Base-by-base conservation (phyloP, 2,888 invertebrate species). In the Junonia oenone region DNA sequence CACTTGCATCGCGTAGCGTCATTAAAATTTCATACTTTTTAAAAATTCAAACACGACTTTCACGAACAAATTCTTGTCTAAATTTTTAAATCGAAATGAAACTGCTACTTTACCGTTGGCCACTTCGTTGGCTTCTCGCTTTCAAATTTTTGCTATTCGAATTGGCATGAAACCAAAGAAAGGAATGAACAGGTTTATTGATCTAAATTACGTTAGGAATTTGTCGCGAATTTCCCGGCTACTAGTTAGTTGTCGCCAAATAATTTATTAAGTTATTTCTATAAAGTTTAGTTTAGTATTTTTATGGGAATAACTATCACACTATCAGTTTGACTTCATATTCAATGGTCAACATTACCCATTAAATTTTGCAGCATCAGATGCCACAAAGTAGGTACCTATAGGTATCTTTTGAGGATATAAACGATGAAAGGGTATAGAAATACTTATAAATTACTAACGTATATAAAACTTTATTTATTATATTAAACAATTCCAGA, bases 71-170 rank as follows among this genome's bases (percentile, higher is more conserved):
- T 31, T 45, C 19, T 29, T 31, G 9, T 35, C 38, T 38, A 38
- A 45, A 50, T 26, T 50, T n/a, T 46, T 26, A 50, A 19, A 31
- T 45, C 31, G 45, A 48, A 55, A 45, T 51, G 47, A 31, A 55
- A 27, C 31, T 55, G 35, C 31, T 37, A 48, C 17, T 38, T 29
- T 55, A 45, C 15, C 40, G 51, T 38, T 48, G 50, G 46, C 53
- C 57, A 50, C 40, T 57, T 38, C 27, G 31, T 38, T 22, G 50
- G 35, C 45, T 45, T 48, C 52, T 53, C 45, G 35, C 40, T 53
- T 13, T 53, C 37, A 27, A 27, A 53, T 59, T 43, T 33, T 56
- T 22, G 38, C 43, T 56, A 49, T 56, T 15, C 40, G 45, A 53
- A 53, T 50, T 56, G 35, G 53, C 46, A 46, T 29, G 19, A 19